Base-by-base conservation (phyloP, 2,113 vertebrate species). In the Lathamus discolor region DNA sequence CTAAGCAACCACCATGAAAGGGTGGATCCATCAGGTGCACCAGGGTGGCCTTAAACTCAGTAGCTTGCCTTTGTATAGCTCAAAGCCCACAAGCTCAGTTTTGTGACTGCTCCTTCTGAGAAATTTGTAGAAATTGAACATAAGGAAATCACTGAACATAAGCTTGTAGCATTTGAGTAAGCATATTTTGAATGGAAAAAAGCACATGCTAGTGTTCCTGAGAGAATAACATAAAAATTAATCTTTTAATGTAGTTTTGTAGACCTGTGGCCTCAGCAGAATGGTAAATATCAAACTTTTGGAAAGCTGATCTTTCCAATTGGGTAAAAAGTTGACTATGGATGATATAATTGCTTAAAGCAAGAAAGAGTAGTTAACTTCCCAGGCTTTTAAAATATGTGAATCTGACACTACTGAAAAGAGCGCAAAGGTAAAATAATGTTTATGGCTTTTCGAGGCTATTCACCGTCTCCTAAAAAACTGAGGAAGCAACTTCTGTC, bases 141-240 rank as follows among this genome's bases (percentile, higher is more conserved):
- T 7, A 51, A 0, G 9, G 28, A 77, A 73, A 61, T 64, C 7
- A 24, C 7, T 84, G 14, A 10, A 44, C 7, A 24, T 29, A 59
- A 69, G 1, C 7, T 46, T 55, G 6, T 11, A 55, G 15, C 77
- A 31, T 51, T 57, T 66, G 7, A 54, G 6, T 52, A 57, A 48
- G 5, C 11, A 8, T n/a, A 48, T 72, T 86, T 72, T 76, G 23
- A 43, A 57, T 57, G 67, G 9, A 54, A 37, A 91, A 66, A 61
- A 29, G 0, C 5, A 33, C 4, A 2, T 20, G 2, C 1, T 46
- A 37, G 11, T 66, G 12, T 28, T 86, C 10, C 17, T 57, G 29
- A 86, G 27, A 82, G 2, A 48, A 28, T 27, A 78, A 25, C 5
- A 44, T 5, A 3, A 67, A 29, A 29, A 16, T 12, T 41, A 0